A percentile compares a stretch with the other conserved stretches of the same genome.
These are phyloP conservation scores for Heliornis fulica DNA, from an alignment of 2,113 vertebrate species.

Conservation along the genomic window DNA sequence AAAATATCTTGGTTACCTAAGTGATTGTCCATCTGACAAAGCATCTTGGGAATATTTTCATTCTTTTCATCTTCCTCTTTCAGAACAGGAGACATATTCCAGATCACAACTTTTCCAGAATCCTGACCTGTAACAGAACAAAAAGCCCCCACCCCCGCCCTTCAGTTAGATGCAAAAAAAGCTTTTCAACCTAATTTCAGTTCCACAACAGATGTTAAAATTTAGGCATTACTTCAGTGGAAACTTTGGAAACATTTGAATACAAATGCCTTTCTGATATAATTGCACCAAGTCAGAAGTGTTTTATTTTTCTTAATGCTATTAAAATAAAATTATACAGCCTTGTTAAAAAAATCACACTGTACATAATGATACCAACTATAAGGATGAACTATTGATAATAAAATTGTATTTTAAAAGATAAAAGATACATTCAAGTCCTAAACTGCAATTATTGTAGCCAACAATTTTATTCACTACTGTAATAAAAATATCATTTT, in stretches of 20 bases:
- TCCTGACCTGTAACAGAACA: slow-evolving; percentile 87
- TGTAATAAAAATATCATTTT: neutral
- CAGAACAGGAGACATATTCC: slow-evolving; percentile 98
- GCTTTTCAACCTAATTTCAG: neutral
- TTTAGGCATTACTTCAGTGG: neutral
- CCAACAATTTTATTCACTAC: neutral
- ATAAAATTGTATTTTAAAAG: neutral
- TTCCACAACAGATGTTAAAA: neutral
- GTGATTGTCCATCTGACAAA: slow-evolving; percentile 99
- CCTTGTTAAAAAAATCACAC: neutral
- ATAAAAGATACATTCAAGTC: neutral
- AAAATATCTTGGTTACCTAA: slow-evolving; percentile 81
- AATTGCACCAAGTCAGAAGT: neutral
- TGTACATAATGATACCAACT: neutral
- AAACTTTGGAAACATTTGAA: neutral
- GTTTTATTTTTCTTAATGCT: neutral
- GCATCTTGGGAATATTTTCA: slow-evolving; percentile 96
- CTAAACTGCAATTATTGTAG: neutral
- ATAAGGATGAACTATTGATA: neutral
- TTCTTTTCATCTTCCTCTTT: slow-evolving; percentile 98
- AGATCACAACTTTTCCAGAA: slow-evolving; percentile 99
- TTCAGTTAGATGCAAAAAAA: neutral
- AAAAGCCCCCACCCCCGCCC: neutral
- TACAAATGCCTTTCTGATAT: neutral
- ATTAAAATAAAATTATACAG: neutral